A percentile compares a stretch with the other conserved stretches of the same genome.
Conservation (phyloP, 2,797 vertebrate genomes). For the Melanotaenia parkinsoni region DNA sequence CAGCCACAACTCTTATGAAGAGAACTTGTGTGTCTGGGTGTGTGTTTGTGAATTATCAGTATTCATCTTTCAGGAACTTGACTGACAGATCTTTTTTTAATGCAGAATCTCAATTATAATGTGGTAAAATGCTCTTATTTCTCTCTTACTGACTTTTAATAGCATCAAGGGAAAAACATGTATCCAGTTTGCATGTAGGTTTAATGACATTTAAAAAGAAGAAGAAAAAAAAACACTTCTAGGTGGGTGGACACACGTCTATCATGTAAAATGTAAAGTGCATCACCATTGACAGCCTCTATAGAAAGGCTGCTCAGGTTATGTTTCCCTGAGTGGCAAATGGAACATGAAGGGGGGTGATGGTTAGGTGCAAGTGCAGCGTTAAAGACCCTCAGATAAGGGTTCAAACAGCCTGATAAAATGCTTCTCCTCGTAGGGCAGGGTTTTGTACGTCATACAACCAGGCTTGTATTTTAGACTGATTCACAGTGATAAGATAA, state of each 20-base stretch:
- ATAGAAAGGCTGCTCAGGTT: conserved; percentile 30
- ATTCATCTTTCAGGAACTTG: conserved; percentile 40
- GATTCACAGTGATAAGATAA: conserved; percentile 78
- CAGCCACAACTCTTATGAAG: conserved; percentile 17
- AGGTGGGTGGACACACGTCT: conserved; percentile 8
- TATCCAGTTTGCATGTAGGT: neutral
- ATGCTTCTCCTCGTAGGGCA: conserved; percentile 57
- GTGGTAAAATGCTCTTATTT: conserved; percentile 14
- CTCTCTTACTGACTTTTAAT: neutral
- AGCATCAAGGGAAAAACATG: neutral
- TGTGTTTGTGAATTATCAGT: neutral
- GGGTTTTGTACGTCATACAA: conserved; percentile 66
- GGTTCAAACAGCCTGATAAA: conserved; percentile 75
- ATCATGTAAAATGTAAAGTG: conserved; percentile 22
- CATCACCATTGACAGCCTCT: conserved; percentile 30
- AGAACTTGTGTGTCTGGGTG: conserved; percentile 15
- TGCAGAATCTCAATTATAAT: conserved; percentile 24
- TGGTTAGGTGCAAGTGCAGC: conserved; percentile 62
- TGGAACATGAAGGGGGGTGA: conserved; percentile 73
- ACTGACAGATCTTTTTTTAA: conserved; percentile 30
- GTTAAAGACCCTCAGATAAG: conserved; percentile 77
- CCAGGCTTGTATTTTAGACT: conserved; percentile 62
- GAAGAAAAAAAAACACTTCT: too few species aligned
- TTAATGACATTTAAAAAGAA: neutral
- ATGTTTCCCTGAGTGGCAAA: conserved; percentile 44